Base-by-base conservation (phyloP, 2,113 vertebrate genomes). In the Rhinichthys klamathensis region DNA sequence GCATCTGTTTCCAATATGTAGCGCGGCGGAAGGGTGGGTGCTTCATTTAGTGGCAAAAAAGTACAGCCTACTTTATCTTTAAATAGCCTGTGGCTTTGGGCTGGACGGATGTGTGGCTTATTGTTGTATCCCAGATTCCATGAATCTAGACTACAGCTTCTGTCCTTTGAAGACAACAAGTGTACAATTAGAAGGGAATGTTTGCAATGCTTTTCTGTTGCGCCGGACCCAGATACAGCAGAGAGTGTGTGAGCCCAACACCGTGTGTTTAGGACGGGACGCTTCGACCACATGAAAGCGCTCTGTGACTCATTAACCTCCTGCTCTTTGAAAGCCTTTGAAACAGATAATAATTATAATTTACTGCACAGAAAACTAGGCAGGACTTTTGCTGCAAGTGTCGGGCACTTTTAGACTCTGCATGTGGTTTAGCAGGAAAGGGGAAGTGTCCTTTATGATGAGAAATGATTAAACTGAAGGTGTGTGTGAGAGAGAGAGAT, bases 1-100 rank as follows among this genome's bases (percentile, higher is more conserved):
- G 89, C 90, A 91, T 91, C 89, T 91, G 90, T 91, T 91, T 91
- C 87, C 88, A 91, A 89, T 90, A 90, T 84, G 89, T 82, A 88
- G 84, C 72, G 73, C 85, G 77, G 89, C 88, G 89, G 90, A 90
- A 90, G 90, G 90, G 90, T 87, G 90, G 90, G 85, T 89, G 82
- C 85, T 80, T 83, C 82, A 84, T 86, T 89, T 87, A 87, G 90
- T 83, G 89, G 90, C 87, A 75, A 89, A 88, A 88, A 88, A 90
- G 85, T 88, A 88, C 88, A 89, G 90, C 89, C 87, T 88, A 88
- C 88, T 82, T 88, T 86, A 85, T 85, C 88, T 89, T 89, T 89
- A 89, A 88, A 89, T 88, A 89, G 65, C 84, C 82, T 86, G 84
- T 46, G 84, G 89, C 82, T 89, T 88, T 88, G 89, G 87, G 89